Percentiles rank a stretch among this genome's conserved stretches.
Conservation (phyloP, 2,113 vertebrate species). For the Percina caprodes region DNA sequence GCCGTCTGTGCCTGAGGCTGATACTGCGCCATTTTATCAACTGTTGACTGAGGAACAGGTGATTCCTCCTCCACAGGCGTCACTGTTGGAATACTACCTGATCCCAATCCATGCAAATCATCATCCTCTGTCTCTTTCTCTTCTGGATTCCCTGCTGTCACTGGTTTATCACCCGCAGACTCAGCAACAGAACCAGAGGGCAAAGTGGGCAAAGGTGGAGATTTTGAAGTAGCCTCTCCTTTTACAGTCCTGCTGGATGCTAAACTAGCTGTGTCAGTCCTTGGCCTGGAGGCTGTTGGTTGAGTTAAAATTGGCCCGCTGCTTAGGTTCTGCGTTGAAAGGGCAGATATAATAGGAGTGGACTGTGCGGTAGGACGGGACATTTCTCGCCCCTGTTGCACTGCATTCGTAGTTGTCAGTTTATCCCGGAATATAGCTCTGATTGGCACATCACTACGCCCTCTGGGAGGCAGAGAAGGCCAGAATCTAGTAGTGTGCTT, state of each 20-base stretch:
- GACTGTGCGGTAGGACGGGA: conserved; percentile 39
- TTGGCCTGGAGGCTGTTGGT: conserved; percentile 60
- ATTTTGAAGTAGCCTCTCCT: conserved; percentile 32
- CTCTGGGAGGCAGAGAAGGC: conserved; percentile 64
- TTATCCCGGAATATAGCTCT: conserved; percentile 49
- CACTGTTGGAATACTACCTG: conserved; percentile 47
- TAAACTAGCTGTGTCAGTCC: conserved; percentile 71
- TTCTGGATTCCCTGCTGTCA: neutral
- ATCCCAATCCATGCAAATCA: conserved; percentile 67
- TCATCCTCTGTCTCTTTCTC: conserved; percentile 33
- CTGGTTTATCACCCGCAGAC: conserved; percentile 13
- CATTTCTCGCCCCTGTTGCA: conserved; percentile 34
- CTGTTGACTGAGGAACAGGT: conserved; percentile 28
- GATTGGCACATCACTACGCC: conserved; percentile 73
- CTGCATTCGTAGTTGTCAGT: conserved; percentile 36
- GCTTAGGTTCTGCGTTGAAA: conserved; percentile 50
- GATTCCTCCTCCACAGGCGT: conserved; percentile 37
- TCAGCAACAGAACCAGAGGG: conserved; percentile 27
- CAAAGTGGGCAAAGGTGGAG: conserved; percentile 45
- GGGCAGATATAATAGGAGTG: conserved; percentile 29
- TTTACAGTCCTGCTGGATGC: conserved; percentile 36
- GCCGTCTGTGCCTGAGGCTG: conserved; percentile 59
- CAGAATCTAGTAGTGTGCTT: conserved; percentile 53
- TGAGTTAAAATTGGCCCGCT: conserved; percentile 38
- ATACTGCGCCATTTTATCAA: conserved; percentile 66